A percentile compares a stretch with the other conserved stretches of the same genome.
Evolutionary conservation across 2,888 invertebrate genomes (phyloP).

Genomic region (Mantis religiosa): DNA sequence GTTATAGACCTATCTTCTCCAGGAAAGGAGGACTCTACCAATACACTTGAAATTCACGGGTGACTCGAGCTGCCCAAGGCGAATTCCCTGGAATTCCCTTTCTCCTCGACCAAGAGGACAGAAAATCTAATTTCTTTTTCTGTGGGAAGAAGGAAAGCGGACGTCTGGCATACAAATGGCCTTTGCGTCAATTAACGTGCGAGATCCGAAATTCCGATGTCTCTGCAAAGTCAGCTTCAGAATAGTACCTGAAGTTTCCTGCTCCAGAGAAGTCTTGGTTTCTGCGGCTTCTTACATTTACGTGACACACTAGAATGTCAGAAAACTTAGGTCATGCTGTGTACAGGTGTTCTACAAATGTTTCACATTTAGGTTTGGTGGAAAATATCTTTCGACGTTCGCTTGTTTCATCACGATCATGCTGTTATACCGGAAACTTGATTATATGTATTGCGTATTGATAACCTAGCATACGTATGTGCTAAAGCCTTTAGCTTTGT

Average conservation of each 20-base stretch:
- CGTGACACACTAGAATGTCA: too few relatives aligned
- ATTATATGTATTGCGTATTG: too few relatives aligned
- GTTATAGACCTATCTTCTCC: background rate
- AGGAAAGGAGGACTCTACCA: background rate
- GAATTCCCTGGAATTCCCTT: background rate
- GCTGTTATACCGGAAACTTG: too few relatives aligned
- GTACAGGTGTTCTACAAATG: too few relatives aligned
- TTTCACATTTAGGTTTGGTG: too few relatives aligned
- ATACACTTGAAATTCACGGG: background rate
- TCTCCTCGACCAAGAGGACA: background rate
- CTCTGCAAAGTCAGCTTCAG: background rate
- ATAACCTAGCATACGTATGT: too few relatives aligned
- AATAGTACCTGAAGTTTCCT: background rate
- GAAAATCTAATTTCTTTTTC: background rate
- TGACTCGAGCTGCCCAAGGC: background rate
- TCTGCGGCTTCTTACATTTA: too few relatives aligned
- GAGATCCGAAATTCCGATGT: background rate
- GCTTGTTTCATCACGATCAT: too few relatives aligned
- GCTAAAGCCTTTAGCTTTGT: too few relatives aligned
- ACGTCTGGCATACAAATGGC: background rate
- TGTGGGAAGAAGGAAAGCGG: background rate
- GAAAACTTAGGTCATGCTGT: too few relatives aligned
- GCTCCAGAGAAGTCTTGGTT: too few relatives aligned
- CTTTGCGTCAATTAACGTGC: background rate
- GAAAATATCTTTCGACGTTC: too few relatives aligned